Percentiles rank a stretch among this genome's conserved stretches.
Conservation (phyloP, 2,888 invertebrate genomes). For the Poecilobothrus nobilitatus region DNA sequence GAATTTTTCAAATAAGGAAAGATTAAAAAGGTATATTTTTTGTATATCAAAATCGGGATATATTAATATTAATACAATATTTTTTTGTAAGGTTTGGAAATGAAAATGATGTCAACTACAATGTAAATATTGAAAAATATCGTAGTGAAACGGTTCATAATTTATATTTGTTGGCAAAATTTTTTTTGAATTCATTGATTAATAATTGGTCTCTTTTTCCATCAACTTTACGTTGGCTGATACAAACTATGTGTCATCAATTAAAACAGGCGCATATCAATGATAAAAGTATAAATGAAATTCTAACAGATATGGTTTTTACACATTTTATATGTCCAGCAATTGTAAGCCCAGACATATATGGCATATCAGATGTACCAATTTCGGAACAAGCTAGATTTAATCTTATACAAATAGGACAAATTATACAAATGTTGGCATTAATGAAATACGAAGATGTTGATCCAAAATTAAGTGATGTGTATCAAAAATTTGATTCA, state of each 20-base stretch:
- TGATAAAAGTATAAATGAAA: slow-evolving; percentile 46
- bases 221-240: slow-evolving; percentile 79
- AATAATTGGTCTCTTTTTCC: slow-evolving; percentile 88
- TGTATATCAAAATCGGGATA: background rate
- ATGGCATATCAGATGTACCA: slow-evolving; percentile 87
- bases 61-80: too few species aligned
- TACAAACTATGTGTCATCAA: slow-evolving; percentile 71
- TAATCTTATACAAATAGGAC: slow-evolving; percentile 83
- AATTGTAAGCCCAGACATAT: slow-evolving; percentile 90
- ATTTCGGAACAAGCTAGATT: slow-evolving; percentile 85
- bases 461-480: slow-evolving; percentile 61
- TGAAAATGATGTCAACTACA: slow-evolving; percentile 64
- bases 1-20: slow-evolving; percentile 34
- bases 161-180: slow-evolving; percentile 66
- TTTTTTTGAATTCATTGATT: slow-evolving; percentile 72
- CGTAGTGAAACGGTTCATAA: slow-evolving; percentile 70
- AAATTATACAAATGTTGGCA: slow-evolving; percentile 86
- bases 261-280: slow-evolving; percentile 49
- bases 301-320: slow-evolving; percentile 88
- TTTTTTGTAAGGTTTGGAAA: slow-evolving; percentile 66
- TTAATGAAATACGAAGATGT: slow-evolving; percentile 75
- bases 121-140: slow-evolving; percentile 65
- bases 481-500: slow-evolving; percentile 72
- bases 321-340: slow-evolving; percentile 93
- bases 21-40: slow-evolving; percentile 50